Percentiles rank a stretch among this genome's conserved stretches.
These are phyloP conservation scores for Eulithis testata DNA, from an alignment of 2,888 invertebrate genomes.

Conservation along the genomic window DNA sequence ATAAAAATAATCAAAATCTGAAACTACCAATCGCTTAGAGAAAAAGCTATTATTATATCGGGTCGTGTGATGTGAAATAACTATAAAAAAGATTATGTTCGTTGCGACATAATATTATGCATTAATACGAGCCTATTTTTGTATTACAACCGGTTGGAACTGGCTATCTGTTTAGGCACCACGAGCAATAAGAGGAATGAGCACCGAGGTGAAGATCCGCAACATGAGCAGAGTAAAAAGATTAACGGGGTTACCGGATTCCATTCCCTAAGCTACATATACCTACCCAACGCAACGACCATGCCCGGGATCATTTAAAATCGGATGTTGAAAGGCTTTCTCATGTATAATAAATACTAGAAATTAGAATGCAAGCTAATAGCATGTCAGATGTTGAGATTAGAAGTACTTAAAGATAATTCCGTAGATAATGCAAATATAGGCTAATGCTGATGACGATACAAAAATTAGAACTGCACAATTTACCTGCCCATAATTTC, in stretches of 20 bases:
- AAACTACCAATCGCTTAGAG: slow-evolving; percentile 6
- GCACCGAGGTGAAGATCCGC: slow-evolving; percentile 66
- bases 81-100: slow-evolving; percentile 24
- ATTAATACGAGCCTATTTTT: slow-evolving; percentile 41
- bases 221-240: slow-evolving; percentile 67
- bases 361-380: too few relatives aligned
- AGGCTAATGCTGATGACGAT: background rate
- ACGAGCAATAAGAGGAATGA: slow-evolving; percentile 55
- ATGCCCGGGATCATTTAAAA: slow-evolving; percentile 24
- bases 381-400: background rate
- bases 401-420: background rate
- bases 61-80: background rate
- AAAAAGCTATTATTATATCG: slow-evolving; percentile 8
- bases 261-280: slow-evolving; percentile 49
- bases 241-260: slow-evolving; percentile 74
- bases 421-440: background rate
- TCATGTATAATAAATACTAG: background rate
- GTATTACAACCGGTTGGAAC: slow-evolving; percentile 53
- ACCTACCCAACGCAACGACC: slow-evolving; percentile 35
- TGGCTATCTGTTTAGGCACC: slow-evolving; percentile 48
- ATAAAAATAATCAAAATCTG: background rate
- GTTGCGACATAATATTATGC: slow-evolving; percentile 33
- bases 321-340: slow-evolving; percentile 16
- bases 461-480: background rate
- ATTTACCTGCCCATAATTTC: slow-evolving; percentile 72